A percentile compares a stretch with the other conserved stretches of the same genome.
phyloP scores from a whole-genome alignment of 1,140 invertebrate species.

The Magallana gigas region DNA sequence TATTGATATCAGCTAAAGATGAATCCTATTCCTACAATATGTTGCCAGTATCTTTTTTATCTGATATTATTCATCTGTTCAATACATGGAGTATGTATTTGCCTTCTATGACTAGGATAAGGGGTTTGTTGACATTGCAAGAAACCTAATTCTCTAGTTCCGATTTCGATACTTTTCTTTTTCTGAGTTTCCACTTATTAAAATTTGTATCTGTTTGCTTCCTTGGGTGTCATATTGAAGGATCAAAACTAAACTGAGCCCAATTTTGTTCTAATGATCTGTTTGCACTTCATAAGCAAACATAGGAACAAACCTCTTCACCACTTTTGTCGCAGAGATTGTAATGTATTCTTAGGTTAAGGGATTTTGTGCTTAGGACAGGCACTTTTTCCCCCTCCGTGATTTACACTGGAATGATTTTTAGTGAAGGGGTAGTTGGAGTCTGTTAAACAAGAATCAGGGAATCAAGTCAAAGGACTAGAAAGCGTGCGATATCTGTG shows the following conservation, averaged over 20 bases:
- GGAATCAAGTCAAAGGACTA: not conserved
- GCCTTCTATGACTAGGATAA: not conserved
- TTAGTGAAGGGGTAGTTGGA: not conserved
- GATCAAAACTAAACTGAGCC: conserved; percentile 15
- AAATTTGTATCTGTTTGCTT: conserved; percentile 6
- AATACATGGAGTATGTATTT: not conserved
- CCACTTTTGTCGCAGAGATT: conserved; percentile 6
- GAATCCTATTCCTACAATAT: no score
- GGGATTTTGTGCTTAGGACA: not conserved
- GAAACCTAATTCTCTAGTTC: not conserved
- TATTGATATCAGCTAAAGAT: no score
- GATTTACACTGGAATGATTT: not conserved
- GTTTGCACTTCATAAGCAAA: conserved; percentile 9
- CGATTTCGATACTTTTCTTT: conserved; percentile 6
- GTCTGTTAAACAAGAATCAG: conserved; percentile 12
- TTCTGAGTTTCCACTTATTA: not conserved
- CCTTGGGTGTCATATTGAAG: conserved; percentile 7
- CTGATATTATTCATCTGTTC: no score
- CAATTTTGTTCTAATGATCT: conserved; percentile 30
- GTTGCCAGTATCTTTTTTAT: no score
- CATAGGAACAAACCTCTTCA: conserved; percentile 20
- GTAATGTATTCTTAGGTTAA: not conserved
- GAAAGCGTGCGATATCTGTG: conserved; percentile 3
- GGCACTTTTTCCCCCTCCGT: not conserved
- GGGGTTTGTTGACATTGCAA: not conserved